A percentile compares a stretch with the other conserved stretches of the same genome.
Conservation (phyloP, 2,888 invertebrate genomes). For the Hyalella azteca region DNA sequence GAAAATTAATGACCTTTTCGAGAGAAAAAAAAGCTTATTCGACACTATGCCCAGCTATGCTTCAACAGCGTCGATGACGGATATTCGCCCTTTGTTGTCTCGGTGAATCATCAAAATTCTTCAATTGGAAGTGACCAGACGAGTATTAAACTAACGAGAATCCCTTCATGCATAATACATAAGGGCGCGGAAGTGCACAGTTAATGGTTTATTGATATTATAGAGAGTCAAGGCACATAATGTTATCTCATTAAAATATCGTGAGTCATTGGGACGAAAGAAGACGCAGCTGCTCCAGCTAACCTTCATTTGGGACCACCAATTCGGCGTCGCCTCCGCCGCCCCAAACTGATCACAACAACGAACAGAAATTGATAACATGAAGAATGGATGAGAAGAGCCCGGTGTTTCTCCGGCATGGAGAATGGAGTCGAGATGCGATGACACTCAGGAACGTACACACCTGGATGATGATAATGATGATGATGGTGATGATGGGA, state of each 20-base stretch:
- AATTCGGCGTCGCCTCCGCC: slow-evolving; percentile 6
- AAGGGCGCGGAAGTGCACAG: slow-evolving; percentile 29
- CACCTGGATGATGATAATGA: slow-evolving; percentile 22
- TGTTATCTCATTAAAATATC: slow-evolving; percentile 36
- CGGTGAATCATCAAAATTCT: slow-evolving; percentile 23
- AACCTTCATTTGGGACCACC: background rate
- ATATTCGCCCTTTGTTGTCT: background rate
- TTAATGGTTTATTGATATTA: slow-evolving; percentile 37
- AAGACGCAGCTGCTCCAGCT: slow-evolving; percentile 4
- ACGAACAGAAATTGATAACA: slow-evolving; percentile 9
- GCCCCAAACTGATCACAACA: background rate
- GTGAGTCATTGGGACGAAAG: slow-evolving; percentile 30
- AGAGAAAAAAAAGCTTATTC: no score
- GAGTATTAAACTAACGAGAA: slow-evolving; percentile 11
- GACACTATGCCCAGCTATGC: no score
- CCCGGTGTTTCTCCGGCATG: slow-evolving; percentile 7
- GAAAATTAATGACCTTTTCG: no score
- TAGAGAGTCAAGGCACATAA: slow-evolving; percentile 30
- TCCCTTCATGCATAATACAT: slow-evolving; percentile 19
- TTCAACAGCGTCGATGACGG: background rate
- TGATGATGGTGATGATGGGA: no score
- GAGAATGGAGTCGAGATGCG: background rate
- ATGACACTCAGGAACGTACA: slow-evolving; percentile 4
- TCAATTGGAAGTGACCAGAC: background rate
- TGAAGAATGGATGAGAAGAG: background rate